Evolutionary conservation across 2,888 invertebrate genomes (phyloP), one percentile per base, ranked within the genome.

Genomic region (Papilio protenor): DNA sequence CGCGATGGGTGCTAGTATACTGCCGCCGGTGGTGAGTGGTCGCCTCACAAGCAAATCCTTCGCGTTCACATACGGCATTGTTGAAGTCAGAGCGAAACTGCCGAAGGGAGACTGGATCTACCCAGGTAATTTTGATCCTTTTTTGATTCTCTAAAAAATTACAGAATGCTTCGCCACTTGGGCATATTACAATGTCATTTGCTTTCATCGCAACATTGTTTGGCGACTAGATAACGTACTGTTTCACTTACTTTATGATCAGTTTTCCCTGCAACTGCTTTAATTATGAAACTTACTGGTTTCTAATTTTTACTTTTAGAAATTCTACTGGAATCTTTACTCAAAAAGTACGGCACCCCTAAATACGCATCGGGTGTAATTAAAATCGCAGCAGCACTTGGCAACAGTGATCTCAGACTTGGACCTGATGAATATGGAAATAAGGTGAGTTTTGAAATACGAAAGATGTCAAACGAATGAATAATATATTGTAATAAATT

Each of bases 51-150:
- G 96, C 1, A 96, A 95, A 83, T 90, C 90, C 0, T 96, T 97
- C 84, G 95, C 95, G 8, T 97, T 97, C 83, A 95, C 95, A 14
- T 97, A 97, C 85, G 97, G 97, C 16, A 95, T 92, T 59, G 92
- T 97, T 18, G 95, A 96, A 84, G 91, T 97, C 4, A 94, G 95
- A 33, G 97, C 97, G 0, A 97, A 96, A 87, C 85, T 98, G 33
- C 97, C 97, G 0, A 94, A 94, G 80, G 97, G 97, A 0, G 97
- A 97, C 86, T 97, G 97, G 93, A 81, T 97, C 0, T 95, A 95
- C 82, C 91, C 97, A 85, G 78, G 78, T 78, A 64, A 70, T 40
- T 21, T 40, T 8, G 40, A 40, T 8, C 40, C 55, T 10, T 14
- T 45, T 47, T 1, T 16, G 11, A 40, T 16, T 59, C 59, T 59